Conservation (phyloP, 2,797 vertebrate species). For the Morelia viridis region DNA sequence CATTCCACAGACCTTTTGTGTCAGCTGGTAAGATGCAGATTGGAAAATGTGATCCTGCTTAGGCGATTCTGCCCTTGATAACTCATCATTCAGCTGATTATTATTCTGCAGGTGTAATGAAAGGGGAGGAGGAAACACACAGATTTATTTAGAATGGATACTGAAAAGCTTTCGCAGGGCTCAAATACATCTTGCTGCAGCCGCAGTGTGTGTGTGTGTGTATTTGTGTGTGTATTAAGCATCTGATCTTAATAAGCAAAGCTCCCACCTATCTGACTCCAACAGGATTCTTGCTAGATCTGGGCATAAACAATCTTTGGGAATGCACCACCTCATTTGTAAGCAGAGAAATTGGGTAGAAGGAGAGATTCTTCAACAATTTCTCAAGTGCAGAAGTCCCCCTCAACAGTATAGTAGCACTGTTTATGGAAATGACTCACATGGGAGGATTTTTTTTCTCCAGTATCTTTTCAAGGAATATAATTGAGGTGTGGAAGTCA, state of each 20-base stretch:
- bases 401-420: too few relatives aligned
- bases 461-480: too few relatives aligned
- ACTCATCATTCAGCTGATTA: constrained; percentile 3
- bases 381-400: too few relatives aligned
- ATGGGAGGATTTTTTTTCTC: too few relatives aligned
- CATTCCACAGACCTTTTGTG: constrained; percentile 8
- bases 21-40: constrained; percentile 12
- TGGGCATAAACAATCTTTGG: too few relatives aligned
- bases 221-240: not conserved
- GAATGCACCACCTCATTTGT: too few relatives aligned
- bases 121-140: not conserved
- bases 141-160: not conserved
- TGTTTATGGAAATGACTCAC: too few relatives aligned
- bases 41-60: not conserved
- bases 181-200: not conserved
- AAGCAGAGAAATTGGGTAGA: too few relatives aligned
- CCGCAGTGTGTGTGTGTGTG: not conserved
- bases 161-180: not conserved
- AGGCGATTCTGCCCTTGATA: constrained; percentile 16
- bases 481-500: too few relatives aligned
- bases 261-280: not conserved
- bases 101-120: not conserved
- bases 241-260: not conserved
- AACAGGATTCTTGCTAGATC: not conserved
- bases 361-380: too few relatives aligned